Evolutionary conservation across 2,888 invertebrate genomes (phyloP).

Genomic region (Melinopterus prodromus): DNA sequence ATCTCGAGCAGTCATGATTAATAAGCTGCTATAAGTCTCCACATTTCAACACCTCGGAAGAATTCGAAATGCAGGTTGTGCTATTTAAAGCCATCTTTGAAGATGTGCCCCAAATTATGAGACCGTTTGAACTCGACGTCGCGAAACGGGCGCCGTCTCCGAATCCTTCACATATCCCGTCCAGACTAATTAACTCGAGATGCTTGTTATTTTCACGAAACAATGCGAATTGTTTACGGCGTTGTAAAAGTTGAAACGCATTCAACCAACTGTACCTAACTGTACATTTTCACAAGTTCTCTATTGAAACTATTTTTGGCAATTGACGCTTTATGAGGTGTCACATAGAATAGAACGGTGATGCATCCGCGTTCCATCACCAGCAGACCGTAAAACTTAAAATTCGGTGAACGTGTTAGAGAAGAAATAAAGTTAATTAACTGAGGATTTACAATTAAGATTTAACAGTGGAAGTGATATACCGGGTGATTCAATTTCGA

Average conservation of each 20-base stretch:
- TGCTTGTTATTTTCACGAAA: not conserved
- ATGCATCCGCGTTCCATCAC: not conserved
- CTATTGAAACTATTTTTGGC: not conserved
- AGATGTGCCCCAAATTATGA: not conserved
- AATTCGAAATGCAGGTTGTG: not conserved
- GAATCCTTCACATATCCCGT: not conserved
- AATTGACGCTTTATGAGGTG: not conserved
- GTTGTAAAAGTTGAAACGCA: not conserved
- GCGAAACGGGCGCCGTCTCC: not conserved
- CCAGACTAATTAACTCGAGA: not conserved
- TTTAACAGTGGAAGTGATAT: not conserved
- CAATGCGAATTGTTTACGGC: not conserved
- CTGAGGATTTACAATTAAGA: not conserved
- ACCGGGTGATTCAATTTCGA: no score
- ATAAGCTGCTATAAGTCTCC: not conserved
- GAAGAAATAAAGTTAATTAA: not conserved
- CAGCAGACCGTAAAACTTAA: not conserved
- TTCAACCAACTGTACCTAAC: not conserved
- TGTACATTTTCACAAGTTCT: not conserved
- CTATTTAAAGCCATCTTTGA: not conserved
- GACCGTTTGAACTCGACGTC: not conserved
- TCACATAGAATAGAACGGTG: constrained; percentile 4
- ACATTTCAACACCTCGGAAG: not conserved
- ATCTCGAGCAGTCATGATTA: not conserved
- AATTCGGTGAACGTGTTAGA: not conserved